phyloP scores from a whole-genome alignment of 2,797 vertebrate genomes.

The Nyctibius grandis region DNA sequence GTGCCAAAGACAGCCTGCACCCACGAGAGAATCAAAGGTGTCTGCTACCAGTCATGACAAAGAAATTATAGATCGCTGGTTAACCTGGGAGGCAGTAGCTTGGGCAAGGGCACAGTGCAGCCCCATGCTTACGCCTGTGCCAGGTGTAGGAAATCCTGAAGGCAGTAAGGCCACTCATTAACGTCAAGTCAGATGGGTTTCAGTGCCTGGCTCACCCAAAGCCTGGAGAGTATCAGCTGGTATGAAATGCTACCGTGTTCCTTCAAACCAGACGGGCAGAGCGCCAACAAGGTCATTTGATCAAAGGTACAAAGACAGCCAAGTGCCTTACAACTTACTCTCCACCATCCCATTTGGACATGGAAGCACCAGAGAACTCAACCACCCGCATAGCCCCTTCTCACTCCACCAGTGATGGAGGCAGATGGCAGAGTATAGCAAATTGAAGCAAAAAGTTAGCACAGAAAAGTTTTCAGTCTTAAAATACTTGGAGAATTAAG shows the following conservation, averaged over 20 bases:
- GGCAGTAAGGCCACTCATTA: not conserved
- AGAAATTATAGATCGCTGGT: not conserved
- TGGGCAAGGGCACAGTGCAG: not conserved
- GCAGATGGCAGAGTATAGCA: not conserved
- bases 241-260: rapidly evolving
- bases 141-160: not conserved
- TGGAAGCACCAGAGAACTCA: not conserved
- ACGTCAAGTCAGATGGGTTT: not conserved
- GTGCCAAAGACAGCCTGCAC: not conserved
- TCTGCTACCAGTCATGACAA: not conserved
- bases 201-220: not conserved
- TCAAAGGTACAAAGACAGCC: not conserved
- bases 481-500: not conserved
- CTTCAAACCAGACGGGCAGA: not conserved
- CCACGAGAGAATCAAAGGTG: not conserved
- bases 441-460: not conserved
- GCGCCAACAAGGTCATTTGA: not conserved
- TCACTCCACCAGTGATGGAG: not conserved
- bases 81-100: not conserved
- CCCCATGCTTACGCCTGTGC: rapidly evolving
- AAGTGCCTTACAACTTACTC: not conserved
- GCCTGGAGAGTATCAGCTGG: not conserved
- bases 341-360: not conserved
- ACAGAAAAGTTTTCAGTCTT: not conserved
- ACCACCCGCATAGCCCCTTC: not conserved